Conservation (phyloP, 92 coral and sea anemone genomes). For the Isaurus tuberculatus region DNA sequence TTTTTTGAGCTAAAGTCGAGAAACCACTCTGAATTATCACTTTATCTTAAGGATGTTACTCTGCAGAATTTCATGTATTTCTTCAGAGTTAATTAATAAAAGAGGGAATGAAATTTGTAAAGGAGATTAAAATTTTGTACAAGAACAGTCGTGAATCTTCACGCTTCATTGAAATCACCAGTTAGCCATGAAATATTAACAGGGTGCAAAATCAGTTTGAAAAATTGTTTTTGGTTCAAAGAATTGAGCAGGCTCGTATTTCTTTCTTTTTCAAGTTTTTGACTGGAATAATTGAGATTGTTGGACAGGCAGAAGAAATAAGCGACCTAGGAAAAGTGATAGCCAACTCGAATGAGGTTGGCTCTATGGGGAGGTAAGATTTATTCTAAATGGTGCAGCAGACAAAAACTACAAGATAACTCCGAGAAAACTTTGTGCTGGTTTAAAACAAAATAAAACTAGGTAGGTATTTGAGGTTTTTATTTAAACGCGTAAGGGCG, state of each 20-base stretch:
- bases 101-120: neutral
- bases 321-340: neutral
- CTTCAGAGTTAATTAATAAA: neutral
- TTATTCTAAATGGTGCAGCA: neutral
- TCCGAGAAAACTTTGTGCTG: neutral
- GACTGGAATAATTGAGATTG: neutral
- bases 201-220: conserved; percentile 23
- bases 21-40: neutral
- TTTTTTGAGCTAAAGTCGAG: neutral
- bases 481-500: neutral
- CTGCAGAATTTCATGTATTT: neutral
- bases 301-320: neutral
- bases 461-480: neutral
- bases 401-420: conserved; percentile 1
- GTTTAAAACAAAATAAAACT: neutral
- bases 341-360: neutral
- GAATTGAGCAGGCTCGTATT: neutral
- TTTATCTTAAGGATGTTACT: neutral
- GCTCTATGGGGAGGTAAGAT: conserved; percentile 14
- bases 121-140: neutral
- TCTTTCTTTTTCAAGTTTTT: neutral
- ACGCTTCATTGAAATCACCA: conserved; percentile 23
- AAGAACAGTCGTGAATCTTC: neutral
- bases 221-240: conserved; percentile 8
- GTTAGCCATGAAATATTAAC: conserved; percentile 41